Evolutionary conservation across 2,888 invertebrate species (phyloP).

Genomic region (Cerceris ruficornis): DNA sequence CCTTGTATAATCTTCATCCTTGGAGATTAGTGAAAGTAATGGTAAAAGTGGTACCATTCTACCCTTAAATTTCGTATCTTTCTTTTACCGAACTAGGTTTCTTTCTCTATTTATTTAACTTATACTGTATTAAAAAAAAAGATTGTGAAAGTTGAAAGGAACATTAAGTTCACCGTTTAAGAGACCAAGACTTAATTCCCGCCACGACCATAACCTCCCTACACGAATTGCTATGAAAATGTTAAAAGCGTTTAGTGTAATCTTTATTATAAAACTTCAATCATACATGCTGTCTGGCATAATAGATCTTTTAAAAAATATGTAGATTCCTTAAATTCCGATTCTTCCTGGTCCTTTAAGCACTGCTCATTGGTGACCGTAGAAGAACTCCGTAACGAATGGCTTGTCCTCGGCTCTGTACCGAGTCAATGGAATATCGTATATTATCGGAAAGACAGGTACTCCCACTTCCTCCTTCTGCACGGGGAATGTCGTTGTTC

Average conservation of each 20-base stretch:
- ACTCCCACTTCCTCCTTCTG: conserved; percentile 64
- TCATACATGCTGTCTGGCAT: conserved; percentile 1
- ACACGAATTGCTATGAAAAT: background rate
- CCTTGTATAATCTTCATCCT: too few species aligned
- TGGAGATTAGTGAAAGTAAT: too few species aligned
- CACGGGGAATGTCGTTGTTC: conserved; percentile 84
- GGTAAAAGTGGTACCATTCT: too few species aligned
- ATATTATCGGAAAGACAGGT: conserved; percentile 87
- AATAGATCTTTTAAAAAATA: conserved; percentile 21
- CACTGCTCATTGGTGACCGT: conserved; percentile 21
- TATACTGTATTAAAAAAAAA: too few species aligned
- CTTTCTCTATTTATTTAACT: too few species aligned
- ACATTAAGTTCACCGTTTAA: too few species aligned
- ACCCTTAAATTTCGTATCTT: too few species aligned
- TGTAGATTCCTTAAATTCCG: background rate
- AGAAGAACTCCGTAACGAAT: conserved; percentile 86
- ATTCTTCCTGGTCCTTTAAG: background rate
- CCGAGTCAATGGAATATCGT: conserved; percentile 90
- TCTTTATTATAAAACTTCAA: conserved; percentile 36
- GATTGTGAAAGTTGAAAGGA: too few species aligned
- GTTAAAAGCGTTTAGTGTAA: conserved; percentile 3
- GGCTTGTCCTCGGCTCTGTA: conserved; percentile 88
- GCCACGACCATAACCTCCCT: too few species aligned
- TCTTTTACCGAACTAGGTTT: too few species aligned
- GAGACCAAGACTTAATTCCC: too few species aligned